These are phyloP conservation scores for Megathymus violae DNA, from an alignment of 1,140 invertebrate species.

Conservation along the genomic window DNA sequence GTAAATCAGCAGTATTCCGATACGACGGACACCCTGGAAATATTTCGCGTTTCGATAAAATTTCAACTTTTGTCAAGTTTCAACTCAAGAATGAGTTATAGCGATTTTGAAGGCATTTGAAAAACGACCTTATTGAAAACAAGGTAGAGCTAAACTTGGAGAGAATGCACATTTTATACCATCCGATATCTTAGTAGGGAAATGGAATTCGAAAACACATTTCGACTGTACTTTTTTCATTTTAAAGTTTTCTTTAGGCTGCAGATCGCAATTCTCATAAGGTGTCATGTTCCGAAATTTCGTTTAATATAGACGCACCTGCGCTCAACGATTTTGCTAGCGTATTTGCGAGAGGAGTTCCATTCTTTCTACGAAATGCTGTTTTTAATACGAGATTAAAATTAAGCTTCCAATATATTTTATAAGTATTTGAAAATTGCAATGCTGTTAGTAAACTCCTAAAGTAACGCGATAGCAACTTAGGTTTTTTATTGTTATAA, in stretches of 20 bases:
- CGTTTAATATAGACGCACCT: slow-evolving; percentile 32
- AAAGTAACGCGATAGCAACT: no score
- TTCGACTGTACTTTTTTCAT: slow-evolving; percentile 33
- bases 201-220: slow-evolving; percentile 32
- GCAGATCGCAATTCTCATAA: slow-evolving; percentile 25
- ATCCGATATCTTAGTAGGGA: slow-evolving; percentile 12
- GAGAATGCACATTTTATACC: slow-evolving; percentile 14
- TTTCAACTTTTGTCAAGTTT: slow-evolving; percentile 60
- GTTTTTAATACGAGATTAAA: not conserved
- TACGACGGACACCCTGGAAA: slow-evolving; percentile 42
- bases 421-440: no score
- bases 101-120: slow-evolving; percentile 28
- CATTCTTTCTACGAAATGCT: not conserved
- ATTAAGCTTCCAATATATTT: no score
- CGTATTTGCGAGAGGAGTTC: not conserved
- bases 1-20: slow-evolving; percentile 56
- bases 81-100: slow-evolving; percentile 50
- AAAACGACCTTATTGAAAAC: not conserved
- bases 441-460: no score
- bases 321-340: slow-evolving; percentile 9
- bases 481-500: no score
- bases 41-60: slow-evolving; percentile 62
- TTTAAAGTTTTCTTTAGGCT: slow-evolving; percentile 25
- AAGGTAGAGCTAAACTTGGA: slow-evolving; percentile 22
- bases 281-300: slow-evolving; percentile 33